These are phyloP conservation scores for Julus scandinavius DNA, from an alignment of 2,888 invertebrate genomes.

Conservation along the genomic window DNA sequence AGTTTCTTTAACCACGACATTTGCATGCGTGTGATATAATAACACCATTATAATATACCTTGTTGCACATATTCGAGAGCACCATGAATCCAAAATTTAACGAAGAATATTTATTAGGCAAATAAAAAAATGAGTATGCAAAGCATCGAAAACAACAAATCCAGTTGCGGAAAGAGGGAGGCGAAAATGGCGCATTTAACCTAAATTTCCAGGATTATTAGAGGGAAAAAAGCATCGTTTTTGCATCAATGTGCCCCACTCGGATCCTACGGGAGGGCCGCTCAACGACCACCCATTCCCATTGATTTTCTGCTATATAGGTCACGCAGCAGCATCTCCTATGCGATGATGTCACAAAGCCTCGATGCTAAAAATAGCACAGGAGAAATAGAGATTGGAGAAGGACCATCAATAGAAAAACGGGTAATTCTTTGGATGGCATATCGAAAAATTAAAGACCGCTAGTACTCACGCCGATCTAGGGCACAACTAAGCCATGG, in stretches of 20 bases:
- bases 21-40: neutral
- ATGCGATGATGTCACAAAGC: slow-evolving; percentile 15
- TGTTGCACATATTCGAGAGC: slow-evolving; percentile 11
- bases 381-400: neutral
- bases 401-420: slow-evolving; percentile 25
- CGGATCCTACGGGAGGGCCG: neutral
- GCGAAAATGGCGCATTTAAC: slow-evolving; percentile 17
- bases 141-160: neutral
- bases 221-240: neutral
- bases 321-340: slow-evolving; percentile 13
- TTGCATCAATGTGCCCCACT: neutral
- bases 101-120: neutral
- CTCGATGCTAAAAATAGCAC: neutral
- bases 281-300: slow-evolving; percentile 10
- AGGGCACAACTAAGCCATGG: slow-evolving; percentile 13
- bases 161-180: slow-evolving; percentile 3
- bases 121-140: neutral
- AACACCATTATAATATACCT: neutral
- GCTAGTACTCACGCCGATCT: slow-evolving; percentile 16
- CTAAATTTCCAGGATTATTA: slow-evolving; percentile 31
- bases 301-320: neutral
- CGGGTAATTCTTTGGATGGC: slow-evolving; percentile 26
- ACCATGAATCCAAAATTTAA: neutral
- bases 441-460: slow-evolving; percentile 18
- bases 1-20: neutral